Conservation (phyloP, 2,888 invertebrate genomes). For the Orthonevra nobilis region DNA sequence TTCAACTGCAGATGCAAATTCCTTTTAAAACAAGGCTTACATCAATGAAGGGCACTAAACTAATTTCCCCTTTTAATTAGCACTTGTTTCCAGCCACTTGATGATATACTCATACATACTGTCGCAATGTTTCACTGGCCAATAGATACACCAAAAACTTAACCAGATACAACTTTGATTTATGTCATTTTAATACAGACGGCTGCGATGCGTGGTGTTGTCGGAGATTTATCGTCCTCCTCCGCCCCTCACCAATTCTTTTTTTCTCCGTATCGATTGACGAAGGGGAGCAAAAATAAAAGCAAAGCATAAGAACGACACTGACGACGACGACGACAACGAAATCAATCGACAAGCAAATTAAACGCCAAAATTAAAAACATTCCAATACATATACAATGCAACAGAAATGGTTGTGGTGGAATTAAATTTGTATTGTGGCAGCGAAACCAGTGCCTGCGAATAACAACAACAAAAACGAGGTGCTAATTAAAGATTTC, state of each 20-base stretch:
- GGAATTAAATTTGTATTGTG: background rate
- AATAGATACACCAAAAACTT: conserved; percentile 67
- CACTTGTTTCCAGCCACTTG: conserved; percentile 45
- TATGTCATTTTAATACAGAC: conserved; percentile 65
- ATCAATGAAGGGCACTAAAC: conserved; percentile 17
- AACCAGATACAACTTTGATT: conserved; percentile 67
- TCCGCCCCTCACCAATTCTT: background rate
- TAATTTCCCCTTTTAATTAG: conserved; percentile 62
- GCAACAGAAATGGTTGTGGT: background rate
- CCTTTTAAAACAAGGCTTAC: background rate
- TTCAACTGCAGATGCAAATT: background rate
- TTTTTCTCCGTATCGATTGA: conserved; percentile 35
- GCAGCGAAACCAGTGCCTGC: background rate
- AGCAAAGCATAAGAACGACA: background rate
- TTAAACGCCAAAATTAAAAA: conserved; percentile 57
- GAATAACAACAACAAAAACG: conserved; percentile 28
- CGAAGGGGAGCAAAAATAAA: background rate
- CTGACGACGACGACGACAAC: conserved; percentile 10
- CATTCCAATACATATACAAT: background rate
- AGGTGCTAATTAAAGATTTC: conserved; percentile 70
- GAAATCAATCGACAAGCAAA: conserved; percentile 69
- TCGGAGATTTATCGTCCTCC: background rate
- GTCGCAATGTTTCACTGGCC: too few relatives aligned
- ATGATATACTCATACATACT: conserved; percentile 32
- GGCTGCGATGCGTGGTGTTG: background rate